Evolutionary conservation across 2,888 invertebrate species (phyloP), one percentile per base, ranked within the genome.

Genomic region (Chorisops tibialis): DNA sequence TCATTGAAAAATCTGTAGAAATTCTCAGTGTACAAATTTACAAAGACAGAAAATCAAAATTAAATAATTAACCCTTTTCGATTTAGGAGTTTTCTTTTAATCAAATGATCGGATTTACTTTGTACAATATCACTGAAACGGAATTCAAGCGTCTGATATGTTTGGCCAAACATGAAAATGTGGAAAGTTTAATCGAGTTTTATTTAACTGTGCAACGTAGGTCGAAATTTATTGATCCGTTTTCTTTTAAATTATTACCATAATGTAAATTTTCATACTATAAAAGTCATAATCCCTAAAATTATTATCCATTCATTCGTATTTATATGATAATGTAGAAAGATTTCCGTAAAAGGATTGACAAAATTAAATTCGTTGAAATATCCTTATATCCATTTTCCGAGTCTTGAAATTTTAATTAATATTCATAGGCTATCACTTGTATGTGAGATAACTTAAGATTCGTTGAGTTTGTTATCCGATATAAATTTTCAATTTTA

Each of bases 41-140:
- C n/a, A n/a, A n/a, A n/a, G n/a, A n/a, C n/a, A n/a, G n/a, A 41
- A 16, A 16, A 41, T 41, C 41, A 16, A n/a, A n/a, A n/a, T n/a
- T n/a, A n/a, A n/a, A n/a, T n/a, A n/a, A n/a, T n/a, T n/a, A n/a
- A 5, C 9, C 30, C 30, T 30, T 9, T 30, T 7, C 30, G 30
- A 30, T 2, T 30, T 30, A 30, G 30, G 30, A 45, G 37, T 41
- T 16, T 59, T 14, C 4, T 2, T 56, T 52, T 50, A 60, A 64
- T 56, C 64, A 59, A 11, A 60, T 38, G 50, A 45, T 56, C 38
- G 64, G 64, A 45, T 64, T 64, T 37, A 64, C 45, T 4, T 24
- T 64, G 24, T 39, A 14, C 35, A 64, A 45, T 54, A 49, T 60
- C 11, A 48, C 39, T 12, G 47, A 62, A 12, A 41, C 50, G 4